phyloP scores from a whole-genome alignment of 2,888 invertebrate genomes.

The Trissolcus brochymenae region DNA sequence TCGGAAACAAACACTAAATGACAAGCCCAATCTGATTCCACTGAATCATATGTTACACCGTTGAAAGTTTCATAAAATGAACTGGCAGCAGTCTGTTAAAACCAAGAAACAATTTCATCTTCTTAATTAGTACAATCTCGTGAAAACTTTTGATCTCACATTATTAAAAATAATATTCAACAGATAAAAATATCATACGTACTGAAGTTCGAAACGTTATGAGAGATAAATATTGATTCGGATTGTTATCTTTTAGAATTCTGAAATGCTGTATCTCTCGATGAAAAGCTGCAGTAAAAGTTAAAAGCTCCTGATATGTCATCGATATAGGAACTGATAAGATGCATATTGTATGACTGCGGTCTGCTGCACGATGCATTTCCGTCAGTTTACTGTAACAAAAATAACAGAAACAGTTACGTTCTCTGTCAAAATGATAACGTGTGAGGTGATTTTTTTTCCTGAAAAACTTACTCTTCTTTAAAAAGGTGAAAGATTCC shows the following conservation, averaged over 20 bases:
- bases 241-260: conserved; percentile 91
- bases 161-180: conserved; percentile 1
- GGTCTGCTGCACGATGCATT: conserved; percentile 81
- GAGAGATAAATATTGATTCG: conserved; percentile 98
- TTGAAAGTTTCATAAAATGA: conserved; percentile 96
- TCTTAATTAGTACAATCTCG: neutral
- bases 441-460: neutral
- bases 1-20: conserved; percentile 96
- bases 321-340: conserved; percentile 93
- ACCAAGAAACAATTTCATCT: neutral
- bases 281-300: conserved; percentile 95
- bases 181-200: conserved; percentile 23
- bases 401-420: conserved; percentile 10
- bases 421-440: no score
- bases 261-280: conserved; percentile 92
- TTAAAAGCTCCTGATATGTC: conserved; percentile 93
- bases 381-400: conserved; percentile 84
- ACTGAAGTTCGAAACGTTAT: conserved; percentile 82
- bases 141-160: neutral
- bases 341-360: conserved; percentile 91
- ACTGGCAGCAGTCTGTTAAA: conserved; percentile 84
- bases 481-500: conserved; percentile 98
- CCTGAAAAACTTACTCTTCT: conserved; percentile 85
- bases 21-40: conserved; percentile 94
- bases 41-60: conserved; percentile 92